Conservation (phyloP, 1,140 invertebrate genomes). For the Ceratosolen fusciceps region DNA sequence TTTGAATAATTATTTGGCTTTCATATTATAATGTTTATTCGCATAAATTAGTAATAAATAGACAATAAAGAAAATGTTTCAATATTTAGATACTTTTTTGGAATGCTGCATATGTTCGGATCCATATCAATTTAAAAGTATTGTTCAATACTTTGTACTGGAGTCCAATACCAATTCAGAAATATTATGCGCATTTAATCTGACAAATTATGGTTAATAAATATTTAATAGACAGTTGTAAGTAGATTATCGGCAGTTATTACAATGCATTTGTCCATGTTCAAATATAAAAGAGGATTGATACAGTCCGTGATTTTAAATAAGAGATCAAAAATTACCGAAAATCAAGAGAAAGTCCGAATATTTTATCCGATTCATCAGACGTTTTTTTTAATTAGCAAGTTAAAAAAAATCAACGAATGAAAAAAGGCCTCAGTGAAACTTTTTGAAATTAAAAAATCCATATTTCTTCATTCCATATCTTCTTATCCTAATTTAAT, state of each 20-base stretch:
- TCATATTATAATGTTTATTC: background rate
- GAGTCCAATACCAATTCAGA: no score
- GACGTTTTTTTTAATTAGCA: conserved; percentile 22
- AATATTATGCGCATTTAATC: background rate
- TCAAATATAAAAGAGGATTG: conserved; percentile 44
- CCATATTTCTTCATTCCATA: no score
- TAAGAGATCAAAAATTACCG: conserved; percentile 29
- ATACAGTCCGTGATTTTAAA: conserved; percentile 22
- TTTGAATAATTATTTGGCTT: background rate
- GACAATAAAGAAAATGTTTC: background rate
- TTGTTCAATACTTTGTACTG: no score
- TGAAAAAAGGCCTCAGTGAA: background rate
- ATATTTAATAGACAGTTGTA: background rate
- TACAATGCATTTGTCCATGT: conserved; percentile 26
- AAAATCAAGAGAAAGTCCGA: conserved; percentile 63
- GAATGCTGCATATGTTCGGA: no score
- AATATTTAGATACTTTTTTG: no score
- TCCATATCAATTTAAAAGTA: no score
- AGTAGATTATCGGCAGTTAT: background rate
- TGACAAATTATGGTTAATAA: background rate
- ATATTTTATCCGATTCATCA: conserved; percentile 30
- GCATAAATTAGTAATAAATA: background rate
- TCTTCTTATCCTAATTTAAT: no score
- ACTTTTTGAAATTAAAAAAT: background rate
- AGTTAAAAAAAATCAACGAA: background rate